A percentile compares a stretch with the other conserved stretches of the same genome.
phyloP scores from a whole-genome alignment of 2,888 invertebrate species.

The Synanthedon vespiformis region DNA sequence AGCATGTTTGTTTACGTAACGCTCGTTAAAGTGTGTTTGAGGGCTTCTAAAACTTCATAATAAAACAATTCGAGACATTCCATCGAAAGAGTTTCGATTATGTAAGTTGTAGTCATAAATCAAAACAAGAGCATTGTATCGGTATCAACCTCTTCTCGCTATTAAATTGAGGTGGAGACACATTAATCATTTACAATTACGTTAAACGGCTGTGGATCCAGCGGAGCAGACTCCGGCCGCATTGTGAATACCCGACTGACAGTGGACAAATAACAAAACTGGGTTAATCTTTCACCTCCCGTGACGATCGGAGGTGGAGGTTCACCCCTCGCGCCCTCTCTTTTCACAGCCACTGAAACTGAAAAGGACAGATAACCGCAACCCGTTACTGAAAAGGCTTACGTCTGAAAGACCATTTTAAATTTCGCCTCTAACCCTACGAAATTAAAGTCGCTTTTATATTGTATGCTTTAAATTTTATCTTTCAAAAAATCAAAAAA shows the following conservation, averaged over 20 bases:
- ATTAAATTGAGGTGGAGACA: constrained; percentile 32
- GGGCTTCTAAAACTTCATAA: background rate
- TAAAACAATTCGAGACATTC: constrained; percentile 14
- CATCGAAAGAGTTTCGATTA: constrained; percentile 23
- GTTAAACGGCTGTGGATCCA: constrained; percentile 62
- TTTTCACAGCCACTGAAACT: constrained; percentile 35
- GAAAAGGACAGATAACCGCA: constrained; percentile 39
- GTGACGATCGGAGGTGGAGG: constrained; percentile 48
- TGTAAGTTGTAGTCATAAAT: constrained; percentile 42
- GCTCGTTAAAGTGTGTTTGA: background rate
- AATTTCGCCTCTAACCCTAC: constrained; percentile 19
- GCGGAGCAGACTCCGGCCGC: constrained; percentile 56
- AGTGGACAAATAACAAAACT: constrained; percentile 72
- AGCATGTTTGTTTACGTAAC: background rate
- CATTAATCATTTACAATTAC: constrained; percentile 69
- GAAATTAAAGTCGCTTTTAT: constrained; percentile 27
- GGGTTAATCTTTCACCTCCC: constrained; percentile 70
- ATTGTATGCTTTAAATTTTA: constrained; percentile 36
- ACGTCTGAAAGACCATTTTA: constrained; percentile 14
- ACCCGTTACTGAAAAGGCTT: constrained; percentile 30
- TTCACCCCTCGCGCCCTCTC: constrained; percentile 47
- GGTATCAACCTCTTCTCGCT: constrained; percentile 50
- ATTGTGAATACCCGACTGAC: constrained; percentile 70
- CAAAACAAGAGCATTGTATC: constrained; percentile 48
- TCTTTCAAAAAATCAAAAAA: constrained; percentile 55